Conservation (phyloP, 1,140 invertebrate genomes). For the Bombus huntii region DNA sequence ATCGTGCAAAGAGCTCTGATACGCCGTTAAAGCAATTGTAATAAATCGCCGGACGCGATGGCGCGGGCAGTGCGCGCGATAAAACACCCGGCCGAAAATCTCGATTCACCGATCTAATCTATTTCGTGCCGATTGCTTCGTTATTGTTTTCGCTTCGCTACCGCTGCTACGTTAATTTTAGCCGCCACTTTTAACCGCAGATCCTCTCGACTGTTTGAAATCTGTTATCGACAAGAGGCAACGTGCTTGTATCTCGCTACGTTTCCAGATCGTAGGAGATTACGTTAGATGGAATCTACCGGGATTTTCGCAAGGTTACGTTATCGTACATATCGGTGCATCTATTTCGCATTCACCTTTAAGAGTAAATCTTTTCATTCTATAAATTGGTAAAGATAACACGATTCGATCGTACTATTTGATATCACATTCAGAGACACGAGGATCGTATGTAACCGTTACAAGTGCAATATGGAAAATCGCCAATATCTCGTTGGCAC, state of each 20-base stretch:
- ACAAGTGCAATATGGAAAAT: no score
- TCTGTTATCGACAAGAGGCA: not conserved
- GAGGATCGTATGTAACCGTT: no score
- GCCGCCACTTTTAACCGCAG: not conserved
- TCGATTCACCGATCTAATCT: conserved; percentile 10
- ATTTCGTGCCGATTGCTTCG: not conserved
- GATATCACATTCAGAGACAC: no score
- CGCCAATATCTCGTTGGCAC: no score
- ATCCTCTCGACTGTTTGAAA: not conserved
- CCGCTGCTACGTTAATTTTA: not conserved
- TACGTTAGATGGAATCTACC: not conserved
- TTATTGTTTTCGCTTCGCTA: conserved; percentile 19
- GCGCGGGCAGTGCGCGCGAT: not conserved
- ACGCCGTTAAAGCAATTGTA: conserved; percentile 40
- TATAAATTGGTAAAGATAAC: no score
- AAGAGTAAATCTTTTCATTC: no score
- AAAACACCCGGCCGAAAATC: conserved; percentile 6
- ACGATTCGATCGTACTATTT: no score
- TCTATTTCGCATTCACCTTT: no score
- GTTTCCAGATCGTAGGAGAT: not conserved
- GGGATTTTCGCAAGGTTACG: no score
- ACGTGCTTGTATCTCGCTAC: not conserved
- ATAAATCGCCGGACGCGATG: conserved; percentile 30
- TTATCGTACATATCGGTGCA: no score
- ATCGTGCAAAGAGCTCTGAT: conserved; percentile 23